Evolutionary conservation across 2,113 vertebrate species (phyloP).

Genomic region (Cephalopterus ornatus): DNA sequence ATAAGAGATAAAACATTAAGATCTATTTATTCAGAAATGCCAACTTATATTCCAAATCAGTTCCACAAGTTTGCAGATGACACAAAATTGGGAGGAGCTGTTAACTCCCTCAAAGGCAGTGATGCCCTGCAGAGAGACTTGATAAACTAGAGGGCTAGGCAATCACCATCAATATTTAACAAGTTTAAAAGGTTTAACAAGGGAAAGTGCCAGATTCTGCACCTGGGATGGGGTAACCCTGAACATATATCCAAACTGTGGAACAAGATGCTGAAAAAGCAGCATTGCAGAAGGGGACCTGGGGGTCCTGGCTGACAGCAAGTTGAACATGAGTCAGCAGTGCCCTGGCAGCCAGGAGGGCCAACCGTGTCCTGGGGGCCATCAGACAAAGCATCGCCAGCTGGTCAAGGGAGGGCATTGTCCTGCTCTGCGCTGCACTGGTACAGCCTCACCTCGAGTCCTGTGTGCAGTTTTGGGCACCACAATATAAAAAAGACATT

Average conservation of each 20-base stretch:
- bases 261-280: background rate
- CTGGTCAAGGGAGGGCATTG: accelerated
- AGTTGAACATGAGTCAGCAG: background rate
- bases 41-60: background rate
- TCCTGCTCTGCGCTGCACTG: background rate
- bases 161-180: background rate
- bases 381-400: background rate
- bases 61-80: background rate
- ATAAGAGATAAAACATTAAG: background rate
- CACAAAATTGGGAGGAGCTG: background rate
- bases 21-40: background rate
- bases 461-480: background rate
- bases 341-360: background rate
- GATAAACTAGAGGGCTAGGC: background rate
- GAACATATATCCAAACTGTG: background rate
- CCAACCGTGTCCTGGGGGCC: accelerated
- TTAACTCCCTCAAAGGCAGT: background rate
- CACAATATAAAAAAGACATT: background rate
- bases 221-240: background rate
- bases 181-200: background rate
- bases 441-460: accelerated
- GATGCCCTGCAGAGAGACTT: background rate
- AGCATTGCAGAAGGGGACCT: background rate
- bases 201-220: background rate
- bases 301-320: background rate